Base-by-base conservation (phyloP, 2,888 invertebrate genomes). In the Deroplatys truncata region DNA sequence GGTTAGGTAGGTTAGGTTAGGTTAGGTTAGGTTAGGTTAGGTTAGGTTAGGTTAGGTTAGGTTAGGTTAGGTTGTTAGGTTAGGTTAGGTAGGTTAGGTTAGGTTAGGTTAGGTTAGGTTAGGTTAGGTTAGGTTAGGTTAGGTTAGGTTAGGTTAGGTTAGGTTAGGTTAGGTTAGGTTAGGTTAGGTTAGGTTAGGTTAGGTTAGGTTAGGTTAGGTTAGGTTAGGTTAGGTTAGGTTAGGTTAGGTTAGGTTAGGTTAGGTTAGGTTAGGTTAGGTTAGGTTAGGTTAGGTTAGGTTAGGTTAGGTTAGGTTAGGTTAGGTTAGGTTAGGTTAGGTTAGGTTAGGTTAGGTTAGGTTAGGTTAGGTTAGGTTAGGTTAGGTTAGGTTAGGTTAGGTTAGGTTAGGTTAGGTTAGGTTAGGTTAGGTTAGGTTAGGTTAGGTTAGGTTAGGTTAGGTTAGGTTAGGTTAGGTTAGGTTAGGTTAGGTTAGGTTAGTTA, bases 361-460 rank as follows among this genome's bases (percentile, higher is more conserved):
- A 31, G 31, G 31, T 31, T 31, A 31, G 31, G 31, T 31, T 31
- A 31, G 31, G 31, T 31, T 31, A 31, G 31, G 31, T 31, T 31
- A 31, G 31, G 31, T 31, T 31, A 31, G 31, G 31, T 31, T 31
- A 31, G 31, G 31, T 31, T 31, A 31, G 91, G 91, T 91, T 91
- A 91, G 91, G 91, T 91, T 91, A 91, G 90, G 91, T 91, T 90
- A 91, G 91, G 91, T 91, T 91, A 91, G 91, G 91, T 91, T 91
- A 31, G 85, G 85, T 85, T 85, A 31, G 35, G 84, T 31, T 31
- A 31, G 31, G 31, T 31, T 31, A 31, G 31, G 2, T 31, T 31
- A 31, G 31, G 31, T 28, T 43, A 29, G 25, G 86, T 90, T 88
- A 84, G 86, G 35, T 89, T 87, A 82, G 87, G 82, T 87, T 90